These are phyloP conservation scores for Homalodisca vitripennis DNA, from an alignment of 1,140 invertebrate genomes.

Conservation along the genomic window DNA sequence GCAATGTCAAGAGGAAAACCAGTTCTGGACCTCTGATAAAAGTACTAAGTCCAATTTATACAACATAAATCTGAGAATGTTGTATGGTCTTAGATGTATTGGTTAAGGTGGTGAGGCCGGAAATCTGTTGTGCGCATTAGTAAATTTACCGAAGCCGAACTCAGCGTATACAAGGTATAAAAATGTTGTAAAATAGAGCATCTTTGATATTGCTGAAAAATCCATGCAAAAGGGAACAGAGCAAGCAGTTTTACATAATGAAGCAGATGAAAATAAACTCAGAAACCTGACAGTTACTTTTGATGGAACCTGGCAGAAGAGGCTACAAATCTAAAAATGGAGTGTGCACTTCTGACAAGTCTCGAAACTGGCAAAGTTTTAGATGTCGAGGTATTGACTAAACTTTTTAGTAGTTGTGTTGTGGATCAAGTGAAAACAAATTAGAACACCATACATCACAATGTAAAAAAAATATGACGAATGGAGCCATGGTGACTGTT, in stretches of 20 bases:
- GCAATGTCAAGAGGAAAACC: not conserved
- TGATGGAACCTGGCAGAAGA: not conserved
- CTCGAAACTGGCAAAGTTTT: not conserved
- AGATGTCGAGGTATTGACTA: not conserved
- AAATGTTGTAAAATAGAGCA: slow-evolving; percentile 1
- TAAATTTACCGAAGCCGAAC: slow-evolving; percentile 11
- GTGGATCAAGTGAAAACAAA: not conserved
- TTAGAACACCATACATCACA: not conserved
- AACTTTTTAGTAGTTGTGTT: not conserved
- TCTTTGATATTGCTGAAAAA: slow-evolving; percentile 9
- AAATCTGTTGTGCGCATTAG: not conserved
- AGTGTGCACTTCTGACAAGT: not conserved
- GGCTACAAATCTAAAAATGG: not conserved
- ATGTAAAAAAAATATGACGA: too few species aligned
- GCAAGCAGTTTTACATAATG: not conserved
- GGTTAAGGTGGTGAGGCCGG: slow-evolving; percentile 12
- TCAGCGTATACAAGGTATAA: slow-evolving; percentile 19
- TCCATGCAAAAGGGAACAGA: too few species aligned
- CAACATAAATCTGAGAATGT: slow-evolving; percentile 6
- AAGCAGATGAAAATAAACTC: not conserved
- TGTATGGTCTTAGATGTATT: slow-evolving; percentile 1
- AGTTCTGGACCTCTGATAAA: not conserved
- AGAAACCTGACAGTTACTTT: not conserved
- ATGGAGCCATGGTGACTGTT: too few species aligned
- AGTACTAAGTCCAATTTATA: too few species aligned